Evolutionary conservation across 2,888 invertebrate genomes (phyloP).

Genomic region (Drosophila mimetica): DNA sequence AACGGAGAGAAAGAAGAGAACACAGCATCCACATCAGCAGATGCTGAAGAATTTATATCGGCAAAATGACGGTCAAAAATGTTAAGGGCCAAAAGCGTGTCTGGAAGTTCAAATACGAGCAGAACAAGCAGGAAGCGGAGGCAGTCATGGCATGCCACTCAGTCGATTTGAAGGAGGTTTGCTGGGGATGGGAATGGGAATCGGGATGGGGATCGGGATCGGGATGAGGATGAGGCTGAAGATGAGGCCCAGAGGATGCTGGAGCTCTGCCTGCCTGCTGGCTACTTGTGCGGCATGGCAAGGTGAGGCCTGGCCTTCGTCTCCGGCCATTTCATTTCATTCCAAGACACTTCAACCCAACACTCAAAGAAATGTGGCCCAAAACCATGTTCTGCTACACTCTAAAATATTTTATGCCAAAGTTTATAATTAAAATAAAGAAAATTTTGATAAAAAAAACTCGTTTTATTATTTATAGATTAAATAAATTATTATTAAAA

Average conservation of each 20-base stretch:
- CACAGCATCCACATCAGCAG: conserved; percentile 8
- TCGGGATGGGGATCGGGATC: not conserved
- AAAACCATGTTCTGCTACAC: not conserved
- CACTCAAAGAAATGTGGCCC: not conserved
- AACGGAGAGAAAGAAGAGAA: conserved; percentile 21
- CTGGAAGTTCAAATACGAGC: conserved; percentile 79
- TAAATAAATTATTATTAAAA: no score
- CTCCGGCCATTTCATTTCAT: conserved; percentile 36
- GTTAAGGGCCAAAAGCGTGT: conserved; percentile 83
- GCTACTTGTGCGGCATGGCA: conserved; percentile 76
- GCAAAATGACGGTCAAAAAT: conserved; percentile 78
- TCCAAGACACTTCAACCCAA: conserved; percentile 11
- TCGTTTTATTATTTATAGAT: no score
- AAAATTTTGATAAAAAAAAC: no score
- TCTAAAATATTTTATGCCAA: not conserved
- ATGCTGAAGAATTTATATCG: conserved; percentile 70
- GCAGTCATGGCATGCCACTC: conserved; percentile 61
- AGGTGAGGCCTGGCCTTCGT: conserved; percentile 60
- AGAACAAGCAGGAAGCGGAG: conserved; percentile 48
- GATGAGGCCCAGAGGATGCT: conserved; percentile 29
- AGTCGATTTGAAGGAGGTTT: conserved; percentile 41
- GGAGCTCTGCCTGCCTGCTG: conserved; percentile 49
- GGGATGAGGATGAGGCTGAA: conserved; percentile 1
- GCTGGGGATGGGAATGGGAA: conserved; percentile 15
- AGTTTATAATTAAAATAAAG: no score